phyloP scores from a whole-genome alignment of 2,888 invertebrate species.

The Keiferia lycopersicella region DNA sequence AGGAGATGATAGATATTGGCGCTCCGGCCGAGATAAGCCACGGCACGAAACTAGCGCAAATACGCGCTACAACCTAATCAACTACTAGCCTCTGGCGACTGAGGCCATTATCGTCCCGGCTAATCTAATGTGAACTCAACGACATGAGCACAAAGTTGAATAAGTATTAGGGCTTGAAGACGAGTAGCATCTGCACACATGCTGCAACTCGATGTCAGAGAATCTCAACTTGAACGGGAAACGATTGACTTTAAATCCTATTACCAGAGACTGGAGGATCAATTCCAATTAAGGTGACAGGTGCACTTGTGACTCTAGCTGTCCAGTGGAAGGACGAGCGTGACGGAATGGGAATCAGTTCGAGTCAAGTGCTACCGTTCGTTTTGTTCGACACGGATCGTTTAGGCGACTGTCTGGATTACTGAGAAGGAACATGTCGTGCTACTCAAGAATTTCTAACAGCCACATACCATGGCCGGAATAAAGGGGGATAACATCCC shows the following conservation, averaged over 20 bases:
- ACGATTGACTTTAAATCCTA: constrained; percentile 39
- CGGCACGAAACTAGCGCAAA: constrained; percentile 60
- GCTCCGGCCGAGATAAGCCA: constrained; percentile 60
- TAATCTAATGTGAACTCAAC: constrained; percentile 56
- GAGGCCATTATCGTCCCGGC: constrained; percentile 32
- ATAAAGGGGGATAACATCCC: constrained; percentile 1
- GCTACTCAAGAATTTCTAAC: constrained; percentile 11
- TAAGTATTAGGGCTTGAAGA: constrained; percentile 42
- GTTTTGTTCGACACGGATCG: constrained; percentile 46
- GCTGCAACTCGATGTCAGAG: constrained; percentile 39
- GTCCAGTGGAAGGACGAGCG: constrained; percentile 35
- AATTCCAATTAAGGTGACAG: not conserved
- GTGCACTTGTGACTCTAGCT: constrained; percentile 28
- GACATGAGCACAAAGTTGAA: constrained; percentile 48
- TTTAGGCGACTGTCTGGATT: constrained; percentile 38
- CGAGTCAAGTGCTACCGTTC: constrained; percentile 50
- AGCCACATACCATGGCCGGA: constrained; percentile 8
- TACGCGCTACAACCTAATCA: constrained; percentile 59
- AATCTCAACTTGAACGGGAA: constrained; percentile 40
- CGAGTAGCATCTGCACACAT: constrained; percentile 46
- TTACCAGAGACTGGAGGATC: constrained; percentile 31
- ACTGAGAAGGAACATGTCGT: constrained; percentile 17
- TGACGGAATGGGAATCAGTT: constrained; percentile 56
- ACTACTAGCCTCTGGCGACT: constrained; percentile 46
- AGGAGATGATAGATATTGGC: constrained; percentile 50